A percentile compares a stretch with the other conserved stretches of the same genome.
These are phyloP conservation scores for Lacerta bilineata DNA, from an alignment of 2,797 vertebrate genomes.

Conservation along the genomic window DNA sequence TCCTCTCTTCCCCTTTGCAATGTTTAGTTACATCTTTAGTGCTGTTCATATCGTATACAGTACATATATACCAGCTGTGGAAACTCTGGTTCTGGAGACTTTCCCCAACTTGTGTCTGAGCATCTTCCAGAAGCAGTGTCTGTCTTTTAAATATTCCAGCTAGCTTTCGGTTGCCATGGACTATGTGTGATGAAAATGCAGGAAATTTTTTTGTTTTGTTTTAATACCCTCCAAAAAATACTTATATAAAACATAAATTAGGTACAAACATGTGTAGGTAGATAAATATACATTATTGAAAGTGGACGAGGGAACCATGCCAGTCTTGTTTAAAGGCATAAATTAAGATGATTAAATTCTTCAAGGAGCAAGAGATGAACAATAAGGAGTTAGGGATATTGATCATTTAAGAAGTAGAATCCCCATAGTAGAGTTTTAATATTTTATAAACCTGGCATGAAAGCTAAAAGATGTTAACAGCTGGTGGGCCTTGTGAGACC, in stretches of 20 bases:
- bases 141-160: background rate
- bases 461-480: constrained; percentile 58
- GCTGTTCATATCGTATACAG: too few species aligned
- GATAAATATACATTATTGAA: background rate
- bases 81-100: background rate
- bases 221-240: background rate
- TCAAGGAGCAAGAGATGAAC: constrained; percentile 7
- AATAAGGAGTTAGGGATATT: constrained; percentile 45
- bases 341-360: constrained; percentile 41
- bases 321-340: background rate
- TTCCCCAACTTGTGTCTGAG: background rate
- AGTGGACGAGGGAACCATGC: background rate
- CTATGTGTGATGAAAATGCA: background rate
- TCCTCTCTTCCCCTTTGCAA: background rate
- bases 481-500: constrained; percentile 52
- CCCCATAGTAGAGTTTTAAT: constrained; percentile 60
- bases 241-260: background rate
- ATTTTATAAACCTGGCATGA: constrained; percentile 51
- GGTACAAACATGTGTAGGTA: background rate
- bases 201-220: background rate
- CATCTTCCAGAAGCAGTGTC: background rate
- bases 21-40: background rate
- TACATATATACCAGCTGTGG: background rate
- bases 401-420: constrained; percentile 54
- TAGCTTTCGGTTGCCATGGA: background rate